Evolutionary conservation across 2,797 vertebrate species (phyloP).

Genomic region (Leptatherina wallacei): DNA sequence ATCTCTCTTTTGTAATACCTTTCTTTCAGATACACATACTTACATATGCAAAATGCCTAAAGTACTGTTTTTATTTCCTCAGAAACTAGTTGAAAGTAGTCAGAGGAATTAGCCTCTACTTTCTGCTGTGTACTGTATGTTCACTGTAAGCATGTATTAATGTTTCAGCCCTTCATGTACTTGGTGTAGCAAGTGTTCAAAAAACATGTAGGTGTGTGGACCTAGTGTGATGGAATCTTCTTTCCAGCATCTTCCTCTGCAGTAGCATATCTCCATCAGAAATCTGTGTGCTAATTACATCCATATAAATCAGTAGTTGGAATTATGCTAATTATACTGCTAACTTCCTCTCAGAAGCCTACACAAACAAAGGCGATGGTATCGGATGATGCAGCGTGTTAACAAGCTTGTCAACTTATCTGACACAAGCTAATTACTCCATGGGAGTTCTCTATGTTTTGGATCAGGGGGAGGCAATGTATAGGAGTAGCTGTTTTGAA

Average conservation of each 20-base stretch:
- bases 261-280: slow-evolving; percentile 56
- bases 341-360: slow-evolving; percentile 82
- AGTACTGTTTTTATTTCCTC: too few species aligned
- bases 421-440: slow-evolving; percentile 78
- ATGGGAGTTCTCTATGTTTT: slow-evolving; percentile 54
- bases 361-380: slow-evolving; percentile 78
- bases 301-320: slow-evolving; percentile 81
- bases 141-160: slow-evolving; percentile 8
- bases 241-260: slow-evolving; percentile 16
- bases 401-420: slow-evolving; percentile 84
- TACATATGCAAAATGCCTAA: too few species aligned
- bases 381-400: slow-evolving; percentile 78
- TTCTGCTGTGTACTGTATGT: background rate
- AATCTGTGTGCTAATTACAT: slow-evolving; percentile 76
- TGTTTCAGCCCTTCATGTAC: background rate
- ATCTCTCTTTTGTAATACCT: background rate
- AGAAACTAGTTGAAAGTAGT: too few species aligned
- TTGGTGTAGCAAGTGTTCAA: background rate
- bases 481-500: slow-evolving; percentile 28
- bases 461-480: slow-evolving; percentile 18
- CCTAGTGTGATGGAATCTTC: background rate
- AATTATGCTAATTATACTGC: slow-evolving; percentile 84
- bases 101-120: too few species aligned
- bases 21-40: background rate
- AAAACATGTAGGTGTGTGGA: background rate